phyloP scores from a whole-genome alignment of 1,140 invertebrate genomes.

The Orussus abietinus region DNA sequence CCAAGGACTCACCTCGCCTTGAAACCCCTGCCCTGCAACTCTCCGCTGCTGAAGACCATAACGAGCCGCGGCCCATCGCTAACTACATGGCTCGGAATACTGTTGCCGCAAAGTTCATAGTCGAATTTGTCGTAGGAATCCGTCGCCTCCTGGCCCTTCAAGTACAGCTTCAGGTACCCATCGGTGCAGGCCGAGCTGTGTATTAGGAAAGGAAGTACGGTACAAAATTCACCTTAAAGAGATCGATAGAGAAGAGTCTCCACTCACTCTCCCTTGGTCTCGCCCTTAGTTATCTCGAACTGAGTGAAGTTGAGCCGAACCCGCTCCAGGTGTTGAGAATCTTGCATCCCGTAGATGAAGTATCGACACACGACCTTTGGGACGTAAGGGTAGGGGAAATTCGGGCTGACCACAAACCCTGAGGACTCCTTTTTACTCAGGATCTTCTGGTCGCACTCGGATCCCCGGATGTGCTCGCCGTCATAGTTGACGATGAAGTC shows the following conservation, averaged over 20 bases:
- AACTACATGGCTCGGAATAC: constrained; percentile 66
- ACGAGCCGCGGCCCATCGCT: constrained; percentile 90
- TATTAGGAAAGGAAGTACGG: constrained; percentile 16
- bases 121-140: constrained; percentile 91
- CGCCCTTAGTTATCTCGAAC: constrained; percentile 85
- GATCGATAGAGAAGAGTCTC: constrained; percentile 3
- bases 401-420: constrained; percentile 89
- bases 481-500: constrained; percentile 86
- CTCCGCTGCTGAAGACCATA: constrained; percentile 88
- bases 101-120: constrained; percentile 83
- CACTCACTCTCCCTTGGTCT: constrained; percentile 65
- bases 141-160: constrained; percentile 89
- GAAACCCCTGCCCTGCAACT: constrained; percentile 83
- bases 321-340: constrained; percentile 90
- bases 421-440: constrained; percentile 87
- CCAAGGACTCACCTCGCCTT: constrained; percentile 64
- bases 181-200: constrained; percentile 72
- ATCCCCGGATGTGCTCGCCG: constrained; percentile 88
- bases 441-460: constrained; percentile 96
- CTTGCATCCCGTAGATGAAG: constrained; percentile 96
- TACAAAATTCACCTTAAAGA: not conserved
- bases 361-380: constrained; percentile 94
- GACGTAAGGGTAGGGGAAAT: constrained; percentile 92
- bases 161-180: constrained; percentile 86
- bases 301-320: constrained; percentile 81